Evolutionary conservation across 2,113 vertebrate genomes (phyloP), one percentile per base, ranked within the genome.

Genomic region (Cercocebus atys): DNA sequence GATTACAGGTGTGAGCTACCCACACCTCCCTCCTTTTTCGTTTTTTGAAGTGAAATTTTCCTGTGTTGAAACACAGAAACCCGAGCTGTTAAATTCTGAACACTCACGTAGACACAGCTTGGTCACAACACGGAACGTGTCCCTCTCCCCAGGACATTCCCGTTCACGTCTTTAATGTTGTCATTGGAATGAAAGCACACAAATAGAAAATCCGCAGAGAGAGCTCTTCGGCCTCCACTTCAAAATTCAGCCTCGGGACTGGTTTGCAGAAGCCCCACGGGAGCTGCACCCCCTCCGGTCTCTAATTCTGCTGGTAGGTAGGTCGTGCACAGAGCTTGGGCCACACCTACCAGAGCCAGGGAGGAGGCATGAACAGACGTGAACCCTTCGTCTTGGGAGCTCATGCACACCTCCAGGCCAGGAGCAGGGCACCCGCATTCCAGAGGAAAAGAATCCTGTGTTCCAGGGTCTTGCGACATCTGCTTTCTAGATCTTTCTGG

Each of bases 31-130:
- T 64, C 59, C 59, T 64, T 64, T 30, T 64, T 64, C 12, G 6
- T 52, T n/a, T 72, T 91, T 92, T 30, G 75, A 82, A 64, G 52
- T 61, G 52, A 82, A 23, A n/a, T 32, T 23, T 27, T 47, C 5
- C 8, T 32, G 16, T 0, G 6, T 85, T 32, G 13, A 27, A 35
- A 14, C 10, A 57, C n/a, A 52, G 16, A 55, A 52, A 18, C 47
- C 40, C 17, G 18, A 38, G 50, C 73, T 5, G 35, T 35, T 20
- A 2, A n/a, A 7, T 68, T 83, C 40, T 73, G 68, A 59, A 17
- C 17, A 18, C 50, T 66, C 16, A 0, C 1, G 8, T 20, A 57
- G n/a, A 30, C 8, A 59, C 8, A 6, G 27, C 11, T 6, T 11
- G 5, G 6, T 75, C 40, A 0, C 20, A 13, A 8, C 25, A 61